Evolutionary conservation across 2,113 vertebrate species (phyloP).

Genomic region (Nothoprocta pentlandii): DNA sequence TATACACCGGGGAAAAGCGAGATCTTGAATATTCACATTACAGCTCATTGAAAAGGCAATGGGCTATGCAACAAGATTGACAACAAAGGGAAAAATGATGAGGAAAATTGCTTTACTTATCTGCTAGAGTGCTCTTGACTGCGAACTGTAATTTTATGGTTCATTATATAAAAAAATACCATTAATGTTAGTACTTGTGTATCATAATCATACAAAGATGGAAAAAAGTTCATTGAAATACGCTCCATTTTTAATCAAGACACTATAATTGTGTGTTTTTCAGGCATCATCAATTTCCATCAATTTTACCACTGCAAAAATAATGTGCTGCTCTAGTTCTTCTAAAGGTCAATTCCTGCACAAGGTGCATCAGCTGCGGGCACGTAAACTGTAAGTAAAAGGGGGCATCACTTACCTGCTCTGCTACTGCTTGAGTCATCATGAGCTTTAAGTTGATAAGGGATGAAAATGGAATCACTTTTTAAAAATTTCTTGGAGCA

Average conservation of each 20-base stretch:
- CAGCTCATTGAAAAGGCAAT: slow-evolving; percentile 77
- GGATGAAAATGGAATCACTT: slow-evolving; percentile 18
- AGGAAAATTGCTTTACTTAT: slow-evolving; percentile 81
- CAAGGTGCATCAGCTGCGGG: neutral
- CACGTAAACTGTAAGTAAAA: slow-evolving; percentile 64
- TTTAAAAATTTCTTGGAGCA: neutral
- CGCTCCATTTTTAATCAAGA: slow-evolving; percentile 75
- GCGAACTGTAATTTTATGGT: slow-evolving; percentile 77
- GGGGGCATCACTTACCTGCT: slow-evolving; percentile 41
- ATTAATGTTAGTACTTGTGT: slow-evolving; percentile 72
- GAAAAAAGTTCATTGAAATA: slow-evolving; percentile 62
- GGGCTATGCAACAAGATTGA: slow-evolving; percentile 75
- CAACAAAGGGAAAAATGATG: slow-evolving; percentile 79
- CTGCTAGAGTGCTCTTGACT: slow-evolving; percentile 76
- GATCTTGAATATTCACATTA: slow-evolving; percentile 73
- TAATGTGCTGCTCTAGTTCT: slow-evolving; percentile 48
- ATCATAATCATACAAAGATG: slow-evolving; percentile 61
- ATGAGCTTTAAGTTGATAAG: slow-evolving; percentile 35
- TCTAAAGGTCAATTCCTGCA: slow-evolving; percentile 68
- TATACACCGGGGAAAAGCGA: slow-evolving; percentile 42
- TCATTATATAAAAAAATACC: slow-evolving; percentile 77
- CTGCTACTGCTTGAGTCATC: slow-evolving; percentile 43
- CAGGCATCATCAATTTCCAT: slow-evolving; percentile 73
- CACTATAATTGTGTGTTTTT: slow-evolving; percentile 71
- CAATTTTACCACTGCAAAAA: slow-evolving; percentile 65